These are phyloP conservation scores for Nysson spinosus DNA, from an alignment of 2,888 invertebrate species.

Conservation along the genomic window DNA sequence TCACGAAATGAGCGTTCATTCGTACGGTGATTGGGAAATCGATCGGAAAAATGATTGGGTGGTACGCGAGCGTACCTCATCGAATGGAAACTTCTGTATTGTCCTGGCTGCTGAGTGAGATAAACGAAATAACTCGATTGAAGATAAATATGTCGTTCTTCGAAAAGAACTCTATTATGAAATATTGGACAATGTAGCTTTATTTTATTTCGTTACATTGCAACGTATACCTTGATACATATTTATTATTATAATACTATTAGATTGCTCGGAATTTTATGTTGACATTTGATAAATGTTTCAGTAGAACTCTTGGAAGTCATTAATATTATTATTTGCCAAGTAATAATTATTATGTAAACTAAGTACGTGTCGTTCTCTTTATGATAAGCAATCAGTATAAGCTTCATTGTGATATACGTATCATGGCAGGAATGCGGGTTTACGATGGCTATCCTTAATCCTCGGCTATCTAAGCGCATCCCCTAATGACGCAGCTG, in stretches of 20 bases:
- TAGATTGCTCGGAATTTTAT: too few relatives aligned
- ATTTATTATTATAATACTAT: too few relatives aligned
- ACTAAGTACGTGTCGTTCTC: too few relatives aligned
- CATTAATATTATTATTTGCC: neutral
- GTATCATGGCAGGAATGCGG: neutral
- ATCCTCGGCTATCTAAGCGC: neutral
- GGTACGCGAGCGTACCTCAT: conserved; percentile 12
- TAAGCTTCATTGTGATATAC: conserved; percentile 11
- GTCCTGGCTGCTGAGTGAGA: conserved; percentile 14
- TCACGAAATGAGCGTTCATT: conserved; percentile 30
- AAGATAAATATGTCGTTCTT: conserved; percentile 30
- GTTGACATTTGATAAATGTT: too few relatives aligned
- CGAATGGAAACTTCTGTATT: conserved; percentile 6
- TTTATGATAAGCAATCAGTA: too few relatives aligned
- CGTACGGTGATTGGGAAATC: conserved; percentile 52
- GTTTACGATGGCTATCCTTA: neutral
- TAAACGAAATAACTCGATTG: conserved; percentile 26
- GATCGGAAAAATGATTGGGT: conserved; percentile 53
- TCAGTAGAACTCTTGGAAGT: too few relatives aligned
- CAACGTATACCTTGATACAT: too few relatives aligned
- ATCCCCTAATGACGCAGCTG: conserved; percentile 16
- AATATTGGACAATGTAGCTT: neutral
- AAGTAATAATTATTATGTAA: neutral
- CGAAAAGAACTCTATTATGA: neutral
- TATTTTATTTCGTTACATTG: too few relatives aligned